Base-by-base conservation (phyloP, 2,797 vertebrate genomes). In the Acanthurus tractus region DNA sequence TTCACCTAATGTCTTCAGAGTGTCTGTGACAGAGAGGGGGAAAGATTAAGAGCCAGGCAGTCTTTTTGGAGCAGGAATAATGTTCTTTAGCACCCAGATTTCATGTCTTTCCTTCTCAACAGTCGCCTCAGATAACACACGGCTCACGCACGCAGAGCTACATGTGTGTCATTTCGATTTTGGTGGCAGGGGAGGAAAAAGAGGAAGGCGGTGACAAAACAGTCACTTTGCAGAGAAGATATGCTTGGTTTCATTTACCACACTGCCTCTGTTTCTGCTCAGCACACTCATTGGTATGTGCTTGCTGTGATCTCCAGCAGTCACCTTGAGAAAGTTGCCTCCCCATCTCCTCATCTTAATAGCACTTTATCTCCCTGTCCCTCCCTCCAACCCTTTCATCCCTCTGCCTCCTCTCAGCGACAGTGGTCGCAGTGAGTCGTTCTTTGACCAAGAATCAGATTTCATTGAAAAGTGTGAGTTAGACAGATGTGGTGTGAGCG, bases 271-370 rank as follows among this genome's bases (percentile, higher is more conserved):
- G 49, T 44, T 75, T 75, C 70, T 8, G 22, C 80, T 63, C 75
- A 13, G 81, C 66, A 56, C 48, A 17, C 85, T 92, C 84, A 88
- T 92, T 83, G 90, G 85, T 91, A 90, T 90, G 85, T 86, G 77
- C 74, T 86, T 74, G 86, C 53, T 1, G 76, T 74, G 75, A 79
- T 88, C 88, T 74, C 67, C 5, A 4, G 72, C 79, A 88, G 91
- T 93, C 88, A 94, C 92, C 91, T 94, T 93, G 86, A 89, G 75
- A 69, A 69, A 82, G 72, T 36, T 55, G 12, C 46, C 49, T 34
- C 63, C 20, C 56, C 64, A 78, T 89, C 75, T 71, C 71, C 74
- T 79, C 76, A 89, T 91, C 87, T 88, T 87, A 92, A 91, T 85
- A 85, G 71, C 70, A 79, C 81, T 85, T 91, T 88, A 84, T 90